Evolutionary conservation across 2,888 invertebrate species (phyloP), one percentile per base, ranked within the genome.

Genomic region (Oegoconia quadripuncta): DNA sequence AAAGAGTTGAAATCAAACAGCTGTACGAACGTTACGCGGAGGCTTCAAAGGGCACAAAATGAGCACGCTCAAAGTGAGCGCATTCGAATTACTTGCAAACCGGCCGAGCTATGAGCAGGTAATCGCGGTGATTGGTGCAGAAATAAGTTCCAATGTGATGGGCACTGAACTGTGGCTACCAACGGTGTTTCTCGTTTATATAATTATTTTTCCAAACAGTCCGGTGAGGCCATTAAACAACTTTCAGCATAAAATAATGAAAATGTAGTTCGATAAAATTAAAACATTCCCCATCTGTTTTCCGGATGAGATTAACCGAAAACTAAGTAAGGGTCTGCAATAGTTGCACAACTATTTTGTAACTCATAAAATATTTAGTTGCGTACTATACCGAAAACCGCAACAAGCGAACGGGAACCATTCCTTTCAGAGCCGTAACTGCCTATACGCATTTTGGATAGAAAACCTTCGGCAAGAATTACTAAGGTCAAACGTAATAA

Each of bases 401-500:
- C 83, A 80, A 56, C 68, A 61, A 59, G 54, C 59, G 64, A 70
- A 66, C 71, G 57, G 67, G 59, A 57, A 58, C 61, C 59, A 60
- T 74, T 73, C 78, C 78, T 81, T 77, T 79, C 66, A 78, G 81
- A 78, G 70, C 74, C 68, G 69, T 72, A 74, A 74, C 78, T 71
- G 68, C 69, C 75, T 76, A 74, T 73, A 77, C 70, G 69, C 72
- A 72, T 76, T 74, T 70, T 72, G 72, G 65, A 75, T 73, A 72
- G 75, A 78, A 79, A 79, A 79, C 79, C 80, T 78, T 72, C 68
- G 71, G 70, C 73, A 77, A 80, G 83, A 81, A 80, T 81, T 79
- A 81, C 82, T 79, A 79, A 84, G 84, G 83, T 81, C 81, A 82
- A 80, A 83, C 59, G 83, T 81, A 84, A 86, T 84, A 84, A 84